Evolutionary conservation across 1,140 invertebrate species (phyloP), one percentile per base, ranked within the genome.

Genomic region (Cardiocondyla obscurior): DNA sequence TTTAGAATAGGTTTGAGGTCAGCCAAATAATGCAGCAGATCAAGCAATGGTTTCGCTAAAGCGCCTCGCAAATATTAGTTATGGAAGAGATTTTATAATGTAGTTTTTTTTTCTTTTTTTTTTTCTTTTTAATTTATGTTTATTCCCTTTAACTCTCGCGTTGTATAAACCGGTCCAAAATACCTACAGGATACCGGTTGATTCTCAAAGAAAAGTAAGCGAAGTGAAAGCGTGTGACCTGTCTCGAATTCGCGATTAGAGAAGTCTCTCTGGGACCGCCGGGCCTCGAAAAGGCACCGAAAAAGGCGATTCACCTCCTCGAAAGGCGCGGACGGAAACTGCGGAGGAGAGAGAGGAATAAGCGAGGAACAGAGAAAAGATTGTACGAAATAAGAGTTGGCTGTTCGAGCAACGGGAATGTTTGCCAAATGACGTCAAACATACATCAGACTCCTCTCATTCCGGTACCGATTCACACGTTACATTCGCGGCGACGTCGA

Each of bases 361-460:
- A n/a, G n/a, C n/a, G 8, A 53, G 51, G 42, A 57, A 36, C 28
- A 46, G n/a, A 55, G 74, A 46, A 46, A n/a, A 64, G 42, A 28
- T 42, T 58, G 72, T 79, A 81, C 65, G 58, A 81, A 81, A 85
- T 73, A 82, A 82, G 58, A 65, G 76, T 42, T 72, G 46, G 22
- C 55, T 42, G 55, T 49, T 83, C 87, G 65, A 81, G 76, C 88
- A 77, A 81, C 62, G 85, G 42, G 87, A 91, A 90, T 91, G 87
- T 91, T 91, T 90, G 88, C 85, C 65, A 79, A 90, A 77, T 90
- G 89, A 91, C 90, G 90, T 90, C 86, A 89, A 86, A 83, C 81
- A 53, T 51, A 83, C 81, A 53, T 51, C 69, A 42, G 81, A 33
- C 57, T 42, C 33, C 64, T 53, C 25, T 53, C 42, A 49, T 44